A percentile compares a stretch with the other conserved stretches of the same genome.
phyloP scores from a whole-genome alignment of 2,797 vertebrate species.

The Channa striata region DNA sequence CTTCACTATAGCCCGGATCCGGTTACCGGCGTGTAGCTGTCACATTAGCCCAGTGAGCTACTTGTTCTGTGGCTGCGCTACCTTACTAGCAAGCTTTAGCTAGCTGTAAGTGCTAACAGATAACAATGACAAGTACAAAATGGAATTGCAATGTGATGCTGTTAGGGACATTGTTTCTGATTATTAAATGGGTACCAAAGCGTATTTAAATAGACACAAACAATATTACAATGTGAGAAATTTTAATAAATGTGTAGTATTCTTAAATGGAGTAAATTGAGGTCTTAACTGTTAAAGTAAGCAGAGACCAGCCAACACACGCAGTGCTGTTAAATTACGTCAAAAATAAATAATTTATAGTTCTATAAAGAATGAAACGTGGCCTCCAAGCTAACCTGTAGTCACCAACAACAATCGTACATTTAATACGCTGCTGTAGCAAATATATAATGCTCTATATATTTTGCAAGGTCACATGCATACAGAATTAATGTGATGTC shows the following conservation, averaged over 20 bases:
- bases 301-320: not conserved
- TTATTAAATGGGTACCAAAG: fast-evolving
- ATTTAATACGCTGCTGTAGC: not conserved
- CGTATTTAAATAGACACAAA: not conserved
- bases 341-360: not conserved
- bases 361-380: not conserved
- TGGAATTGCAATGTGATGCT: not conserved
- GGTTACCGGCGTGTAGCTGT: slow-evolving; percentile 38
- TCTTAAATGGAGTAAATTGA: slow-evolving; percentile 14
- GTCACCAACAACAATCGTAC: not conserved
- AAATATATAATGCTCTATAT: not conserved
- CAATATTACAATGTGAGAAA: not conserved
- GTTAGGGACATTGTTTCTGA: fast-evolving
- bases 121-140: slow-evolving; percentile 69
- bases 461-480: not conserved
- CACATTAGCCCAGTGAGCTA: slow-evolving; percentile 45
- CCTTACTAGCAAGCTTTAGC: slow-evolving; percentile 54
- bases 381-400: not conserved
- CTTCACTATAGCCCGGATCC: not conserved
- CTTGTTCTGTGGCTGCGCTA: slow-evolving; percentile 44
- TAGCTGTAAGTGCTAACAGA: slow-evolving; percentile 67
- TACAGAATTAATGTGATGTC: not conserved
- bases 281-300: not conserved
- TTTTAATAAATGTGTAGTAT: not conserved
- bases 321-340: not conserved